Evolutionary conservation across 2,888 invertebrate species (phyloP).

Genomic region (Lasioglossum vierecki): DNA sequence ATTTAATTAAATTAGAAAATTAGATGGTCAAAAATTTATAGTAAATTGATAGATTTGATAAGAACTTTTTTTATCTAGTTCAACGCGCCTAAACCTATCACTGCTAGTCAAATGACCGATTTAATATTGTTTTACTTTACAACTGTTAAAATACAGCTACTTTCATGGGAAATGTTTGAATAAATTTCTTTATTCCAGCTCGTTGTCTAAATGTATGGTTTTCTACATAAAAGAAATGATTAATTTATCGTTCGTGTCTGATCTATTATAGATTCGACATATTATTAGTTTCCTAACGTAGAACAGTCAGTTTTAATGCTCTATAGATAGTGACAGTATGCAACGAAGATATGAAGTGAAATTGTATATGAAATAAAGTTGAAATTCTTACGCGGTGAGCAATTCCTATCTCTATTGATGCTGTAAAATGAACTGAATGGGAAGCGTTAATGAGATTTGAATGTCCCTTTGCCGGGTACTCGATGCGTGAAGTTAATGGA

Average conservation of each 20-base stretch:
- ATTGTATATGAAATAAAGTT: not conserved
- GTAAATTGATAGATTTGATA: too few relatives aligned
- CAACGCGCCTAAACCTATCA: too few relatives aligned
- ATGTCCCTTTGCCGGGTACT: conserved; percentile 21
- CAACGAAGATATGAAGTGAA: not conserved
- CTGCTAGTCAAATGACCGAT: too few relatives aligned
- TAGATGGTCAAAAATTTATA: too few relatives aligned
- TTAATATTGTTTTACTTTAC: too few relatives aligned
- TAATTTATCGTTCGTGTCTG: too few relatives aligned
- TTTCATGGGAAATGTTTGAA: too few relatives aligned
- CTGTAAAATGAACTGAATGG: conserved; percentile 4
- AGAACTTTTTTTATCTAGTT: too few relatives aligned
- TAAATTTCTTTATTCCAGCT: too few relatives aligned
- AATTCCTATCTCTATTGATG: not conserved
- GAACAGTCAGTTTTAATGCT: not conserved
- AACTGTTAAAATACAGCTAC: too few relatives aligned
- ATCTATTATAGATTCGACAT: too few relatives aligned
- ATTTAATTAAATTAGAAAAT: too few relatives aligned
- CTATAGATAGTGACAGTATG: not conserved
- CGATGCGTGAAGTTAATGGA: conserved; percentile 39
- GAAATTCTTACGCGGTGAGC: conserved; percentile 1
- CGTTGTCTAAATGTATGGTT: not conserved
- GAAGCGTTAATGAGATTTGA: conserved; percentile 25
- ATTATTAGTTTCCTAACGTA: not conserved
- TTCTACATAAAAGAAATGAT: not conserved